phyloP scores from a whole-genome alignment of 2,113 vertebrate species.

The Nibea coibor region DNA sequence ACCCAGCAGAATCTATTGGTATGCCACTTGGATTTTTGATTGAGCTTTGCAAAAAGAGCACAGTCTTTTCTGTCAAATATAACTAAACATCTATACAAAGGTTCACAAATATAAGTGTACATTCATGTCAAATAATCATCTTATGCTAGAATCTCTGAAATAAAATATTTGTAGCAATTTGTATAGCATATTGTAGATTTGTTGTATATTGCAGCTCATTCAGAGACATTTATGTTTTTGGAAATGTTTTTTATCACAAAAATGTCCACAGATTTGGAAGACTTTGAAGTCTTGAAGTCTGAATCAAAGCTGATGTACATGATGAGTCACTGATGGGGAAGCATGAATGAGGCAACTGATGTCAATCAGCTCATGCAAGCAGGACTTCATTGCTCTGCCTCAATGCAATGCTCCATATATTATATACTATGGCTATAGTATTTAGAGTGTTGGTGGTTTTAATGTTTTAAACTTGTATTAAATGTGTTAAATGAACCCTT shows the following conservation, averaged over 20 bases:
- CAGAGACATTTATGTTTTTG: background rate
- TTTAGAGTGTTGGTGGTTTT: background rate
- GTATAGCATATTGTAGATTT: background rate
- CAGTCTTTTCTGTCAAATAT: background rate
- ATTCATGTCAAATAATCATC: background rate
- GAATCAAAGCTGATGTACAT: constrained; percentile 7
- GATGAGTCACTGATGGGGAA: constrained; percentile 4
- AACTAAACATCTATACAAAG: background rate
- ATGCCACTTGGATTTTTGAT: background rate
- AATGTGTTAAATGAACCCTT: background rate
- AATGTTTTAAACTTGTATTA: background rate
- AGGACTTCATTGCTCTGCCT: background rate
- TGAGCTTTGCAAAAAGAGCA: background rate
- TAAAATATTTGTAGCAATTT: background rate
- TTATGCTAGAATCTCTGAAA: background rate
- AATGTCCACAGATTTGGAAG: background rate
- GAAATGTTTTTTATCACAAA: background rate
- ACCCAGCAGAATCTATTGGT: background rate
- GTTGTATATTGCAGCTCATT: background rate
- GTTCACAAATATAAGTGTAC: background rate
- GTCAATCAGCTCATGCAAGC: constrained; percentile 10
- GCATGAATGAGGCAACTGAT: constrained; percentile 24
- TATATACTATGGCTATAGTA: background rate
- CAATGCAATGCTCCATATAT: background rate
- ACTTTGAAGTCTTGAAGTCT: background rate